These are phyloP conservation scores for Callimorpha dominula DNA, from an alignment of 2,888 invertebrate species.

Conservation along the genomic window DNA sequence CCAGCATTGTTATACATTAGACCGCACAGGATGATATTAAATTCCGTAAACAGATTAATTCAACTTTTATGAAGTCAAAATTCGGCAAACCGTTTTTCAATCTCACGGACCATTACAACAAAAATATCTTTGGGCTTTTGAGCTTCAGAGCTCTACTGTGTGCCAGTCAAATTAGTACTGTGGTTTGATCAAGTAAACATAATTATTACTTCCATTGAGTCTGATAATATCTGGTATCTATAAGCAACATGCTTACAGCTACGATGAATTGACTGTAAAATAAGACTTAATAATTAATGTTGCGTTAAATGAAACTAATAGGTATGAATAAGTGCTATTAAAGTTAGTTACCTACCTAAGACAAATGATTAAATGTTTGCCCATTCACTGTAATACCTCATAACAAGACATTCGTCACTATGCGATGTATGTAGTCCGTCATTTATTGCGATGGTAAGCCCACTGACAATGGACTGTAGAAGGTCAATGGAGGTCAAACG, in stretches of 20 bases:
- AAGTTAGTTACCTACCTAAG: background rate
- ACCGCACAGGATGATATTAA: too few species aligned
- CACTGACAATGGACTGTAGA: background rate
- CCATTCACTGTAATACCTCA: background rate
- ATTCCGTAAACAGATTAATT: too few species aligned
- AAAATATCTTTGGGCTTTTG: too few species aligned
- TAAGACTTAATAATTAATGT: background rate
- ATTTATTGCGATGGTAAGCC: background rate
- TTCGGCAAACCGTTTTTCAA: too few species aligned
- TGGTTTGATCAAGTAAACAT: too few species aligned
- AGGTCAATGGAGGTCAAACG: conserved; percentile 8
- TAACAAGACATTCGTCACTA: background rate
- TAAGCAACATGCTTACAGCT: background rate
- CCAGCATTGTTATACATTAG: too few species aligned
- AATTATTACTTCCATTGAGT: background rate
- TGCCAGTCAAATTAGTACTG: too few species aligned
- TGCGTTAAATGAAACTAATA: background rate
- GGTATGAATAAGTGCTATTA: background rate
- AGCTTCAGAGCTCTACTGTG: too few species aligned
- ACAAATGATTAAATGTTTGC: background rate
- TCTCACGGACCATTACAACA: too few species aligned
- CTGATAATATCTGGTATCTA: background rate
- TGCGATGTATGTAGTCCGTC: background rate
- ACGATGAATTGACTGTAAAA: background rate
- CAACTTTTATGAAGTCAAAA: too few species aligned